Evolutionary conservation across 2,888 invertebrate genomes (phyloP), one percentile per base, ranked within the genome.

Genomic region (Tachina lurida): DNA sequence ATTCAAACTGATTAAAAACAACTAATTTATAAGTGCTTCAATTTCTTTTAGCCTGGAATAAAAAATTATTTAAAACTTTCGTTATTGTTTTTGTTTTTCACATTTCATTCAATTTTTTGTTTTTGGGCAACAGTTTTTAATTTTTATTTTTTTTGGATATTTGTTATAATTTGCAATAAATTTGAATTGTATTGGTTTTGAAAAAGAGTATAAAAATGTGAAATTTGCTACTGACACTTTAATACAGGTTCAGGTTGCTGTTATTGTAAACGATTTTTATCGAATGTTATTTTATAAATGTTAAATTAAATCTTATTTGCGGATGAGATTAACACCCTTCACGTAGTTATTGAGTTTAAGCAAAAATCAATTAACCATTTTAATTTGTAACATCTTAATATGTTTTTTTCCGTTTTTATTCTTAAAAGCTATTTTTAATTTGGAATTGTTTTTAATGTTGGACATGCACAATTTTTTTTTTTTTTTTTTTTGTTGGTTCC

Each of bases 191-290:
- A 67, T 47, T 12, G 65, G 60, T 43, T 7, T 67, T 60, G 15
- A 65, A 67, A 67, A 9, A 43, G 31, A 45, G 22, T 47, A 62
- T 67, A 73, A 58, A 41, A 3, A 8, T 1, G 49, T 13, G 47
- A 70, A 13, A 49, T 31, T 31, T 67, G 76, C 83, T 83, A 74
- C 70, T 74, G 19, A 74, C 80, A 80, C 60, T 70, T 78, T 82
- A 82, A 74, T 67, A 54, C 41, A 78, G 85, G 82, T 85, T 78
- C 78, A 85, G 85, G 78, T 60, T 78, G 19, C 49, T 65, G 22
- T 70, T 70, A 58, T 39, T 52, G 1, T 81, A 81, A 81, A 80
- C 54, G 8, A 74, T 45, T 60, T 22, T 60, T 49, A 49, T 70
- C 43, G 15, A 41, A 31, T 74, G n/a, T 65, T 79, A 70, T 43